Evolutionary conservation across 2,797 vertebrate species (phyloP).

Genomic region (Brachymystax lenok): DNA sequence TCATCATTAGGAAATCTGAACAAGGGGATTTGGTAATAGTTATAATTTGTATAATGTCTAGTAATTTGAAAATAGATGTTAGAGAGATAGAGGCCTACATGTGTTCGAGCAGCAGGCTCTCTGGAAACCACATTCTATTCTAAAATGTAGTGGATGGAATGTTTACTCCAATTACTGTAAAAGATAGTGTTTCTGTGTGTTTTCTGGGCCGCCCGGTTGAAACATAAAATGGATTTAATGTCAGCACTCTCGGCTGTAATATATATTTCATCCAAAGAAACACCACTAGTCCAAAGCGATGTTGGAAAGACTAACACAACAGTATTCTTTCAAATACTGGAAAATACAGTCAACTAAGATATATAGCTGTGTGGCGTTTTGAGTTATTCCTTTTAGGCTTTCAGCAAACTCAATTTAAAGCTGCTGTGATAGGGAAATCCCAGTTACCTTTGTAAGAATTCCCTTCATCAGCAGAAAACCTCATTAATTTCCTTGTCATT

Average conservation of each 20-base stretch:
- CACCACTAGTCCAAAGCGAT: neutral
- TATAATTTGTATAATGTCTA: slow-evolving; percentile 35
- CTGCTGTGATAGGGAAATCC: slow-evolving; percentile 40
- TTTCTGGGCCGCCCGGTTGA: slow-evolving; percentile 42
- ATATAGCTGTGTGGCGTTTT: neutral
- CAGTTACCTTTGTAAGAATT: slow-evolving; percentile 21
- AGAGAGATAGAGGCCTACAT: neutral
- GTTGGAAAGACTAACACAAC: neutral
- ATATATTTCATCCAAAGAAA: slow-evolving; percentile 58
- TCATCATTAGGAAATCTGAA: slow-evolving; percentile 8
- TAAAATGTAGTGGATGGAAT: slow-evolving; percentile 53
- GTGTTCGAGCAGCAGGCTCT: neutral
- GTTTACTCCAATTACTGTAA: slow-evolving; percentile 68
- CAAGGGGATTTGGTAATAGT: slow-evolving; percentile 34
- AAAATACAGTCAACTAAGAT: neutral
- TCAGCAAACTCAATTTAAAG: slow-evolving; percentile 32
- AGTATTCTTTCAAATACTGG: neutral
- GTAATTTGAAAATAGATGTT: neutral
- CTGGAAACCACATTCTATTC: slow-evolving; percentile 32
- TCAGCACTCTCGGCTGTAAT: slow-evolving; percentile 59
- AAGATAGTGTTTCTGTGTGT: slow-evolving; percentile 52
- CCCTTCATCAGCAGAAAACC: slow-evolving; percentile 35
- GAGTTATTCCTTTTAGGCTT: slow-evolving; percentile 10
- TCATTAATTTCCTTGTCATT: slow-evolving; percentile 47
- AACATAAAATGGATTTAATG: slow-evolving; percentile 70